Evolutionary conservation across 2,113 vertebrate genomes (phyloP).

Genomic region (Pygoscelis antarcticus): DNA sequence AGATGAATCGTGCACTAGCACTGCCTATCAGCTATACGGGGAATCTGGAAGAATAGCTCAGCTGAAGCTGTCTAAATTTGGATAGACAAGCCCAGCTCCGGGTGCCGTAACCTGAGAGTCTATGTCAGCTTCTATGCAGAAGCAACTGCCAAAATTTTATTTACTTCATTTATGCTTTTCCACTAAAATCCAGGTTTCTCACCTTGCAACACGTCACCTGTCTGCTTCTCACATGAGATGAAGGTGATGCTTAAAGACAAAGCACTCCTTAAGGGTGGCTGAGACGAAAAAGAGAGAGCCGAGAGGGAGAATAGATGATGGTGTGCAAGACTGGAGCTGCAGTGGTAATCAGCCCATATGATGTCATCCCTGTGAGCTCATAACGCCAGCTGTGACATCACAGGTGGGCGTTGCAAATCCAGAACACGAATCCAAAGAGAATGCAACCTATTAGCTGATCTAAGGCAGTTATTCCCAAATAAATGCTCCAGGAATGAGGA

Average conservation of each 20-base stretch:
- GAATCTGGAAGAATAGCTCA: neutral
- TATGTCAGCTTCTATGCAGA: neutral
- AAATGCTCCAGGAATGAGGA: neutral
- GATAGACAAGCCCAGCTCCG: neutral
- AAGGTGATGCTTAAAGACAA: neutral
- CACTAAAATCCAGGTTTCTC: neutral
- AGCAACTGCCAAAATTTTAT: neutral
- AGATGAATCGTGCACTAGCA: neutral
- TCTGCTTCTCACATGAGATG: neutral
- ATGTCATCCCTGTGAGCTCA: neutral
- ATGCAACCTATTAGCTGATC: neutral
- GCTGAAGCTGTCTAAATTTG: neutral
- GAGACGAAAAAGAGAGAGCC: neutral
- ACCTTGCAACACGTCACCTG: neutral
- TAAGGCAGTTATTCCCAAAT: neutral
- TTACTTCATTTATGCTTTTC: neutral
- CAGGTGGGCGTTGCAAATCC: neutral
- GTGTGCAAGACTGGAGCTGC: neutral
- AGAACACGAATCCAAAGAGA: neutral
- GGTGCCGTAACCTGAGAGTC: neutral
- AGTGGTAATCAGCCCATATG: neutral
- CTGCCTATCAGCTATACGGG: neutral
- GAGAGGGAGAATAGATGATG: neutral
- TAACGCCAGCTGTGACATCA: neutral
- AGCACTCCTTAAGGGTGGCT: neutral